Evolutionary conservation across 1,140 invertebrate genomes (phyloP).

Genomic region (Geopemphigus sp.): DNA sequence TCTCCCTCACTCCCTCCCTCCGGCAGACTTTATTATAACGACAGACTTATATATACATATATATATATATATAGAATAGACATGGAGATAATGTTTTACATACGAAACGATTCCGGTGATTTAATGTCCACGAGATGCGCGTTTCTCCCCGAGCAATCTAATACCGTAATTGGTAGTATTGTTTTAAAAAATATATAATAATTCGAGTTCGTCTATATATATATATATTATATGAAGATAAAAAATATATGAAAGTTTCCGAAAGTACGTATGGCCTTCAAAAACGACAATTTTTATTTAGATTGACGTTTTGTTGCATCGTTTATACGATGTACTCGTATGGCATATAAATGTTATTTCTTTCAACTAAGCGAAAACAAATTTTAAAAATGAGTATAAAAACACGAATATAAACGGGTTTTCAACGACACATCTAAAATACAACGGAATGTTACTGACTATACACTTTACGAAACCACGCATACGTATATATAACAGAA

Average conservation of each 20-base stretch:
- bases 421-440: neutral
- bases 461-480: too few species aligned
- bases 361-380: too few species aligned
- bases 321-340: neutral
- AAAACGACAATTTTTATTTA: neutral
- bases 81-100: neutral
- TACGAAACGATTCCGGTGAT: constrained; percentile 1
- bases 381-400: neutral
- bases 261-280: neutral
- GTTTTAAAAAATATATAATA: neutral
- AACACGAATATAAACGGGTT: constrained; percentile 14
- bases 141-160: neutral
- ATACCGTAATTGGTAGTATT: neutral
- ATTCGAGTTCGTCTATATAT: neutral
- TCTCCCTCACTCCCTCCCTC: neutral
- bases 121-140: neutral
- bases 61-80: too few species aligned
- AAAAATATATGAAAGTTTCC: neutral
- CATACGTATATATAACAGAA: too few species aligned
- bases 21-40: neutral
- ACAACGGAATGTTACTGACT: neutral
- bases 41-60: neutral
- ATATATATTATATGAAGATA: too few species aligned
- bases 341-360: too few species aligned
- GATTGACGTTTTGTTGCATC: neutral